Conservation (phyloP, 2,113 vertebrate genomes). For the Zapornia atra region DNA sequence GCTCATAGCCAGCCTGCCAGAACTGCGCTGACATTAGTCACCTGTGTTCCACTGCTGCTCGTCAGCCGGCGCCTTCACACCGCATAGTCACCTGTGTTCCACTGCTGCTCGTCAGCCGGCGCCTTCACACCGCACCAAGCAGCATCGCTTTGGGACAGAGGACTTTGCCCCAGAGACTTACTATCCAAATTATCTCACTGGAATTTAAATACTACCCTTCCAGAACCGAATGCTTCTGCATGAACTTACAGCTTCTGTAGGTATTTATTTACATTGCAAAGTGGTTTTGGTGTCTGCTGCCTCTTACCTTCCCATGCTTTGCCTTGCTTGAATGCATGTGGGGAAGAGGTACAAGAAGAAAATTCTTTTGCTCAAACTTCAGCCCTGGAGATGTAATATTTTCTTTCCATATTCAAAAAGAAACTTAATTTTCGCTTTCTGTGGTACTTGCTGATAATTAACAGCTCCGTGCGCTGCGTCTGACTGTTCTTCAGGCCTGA, state of each 20-base stretch:
- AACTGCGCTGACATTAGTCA: not conserved
- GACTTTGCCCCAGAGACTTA: not conserved
- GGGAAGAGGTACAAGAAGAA: not conserved
- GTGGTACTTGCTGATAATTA: constrained; percentile 63
- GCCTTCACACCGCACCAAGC: not conserved
- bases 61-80: not conserved
- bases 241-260: not conserved
- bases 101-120: not conserved
- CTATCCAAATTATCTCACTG: not conserved
- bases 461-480: constrained; percentile 6
- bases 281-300: not conserved
- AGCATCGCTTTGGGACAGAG: not conserved
- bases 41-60: not conserved
- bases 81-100: too few species aligned
- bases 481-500: not conserved
- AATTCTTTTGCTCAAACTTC: not conserved
- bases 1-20: not conserved
- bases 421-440: constrained; percentile 30
- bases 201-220: not conserved
- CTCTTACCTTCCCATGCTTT: not conserved
- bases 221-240: not conserved
- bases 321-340: not conserved
- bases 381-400: not conserved
- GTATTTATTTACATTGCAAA: not conserved
- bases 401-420: not conserved